These are phyloP conservation scores for Tauraco erythrolophus DNA, from an alignment of 2,113 vertebrate genomes.

Conservation along the genomic window DNA sequence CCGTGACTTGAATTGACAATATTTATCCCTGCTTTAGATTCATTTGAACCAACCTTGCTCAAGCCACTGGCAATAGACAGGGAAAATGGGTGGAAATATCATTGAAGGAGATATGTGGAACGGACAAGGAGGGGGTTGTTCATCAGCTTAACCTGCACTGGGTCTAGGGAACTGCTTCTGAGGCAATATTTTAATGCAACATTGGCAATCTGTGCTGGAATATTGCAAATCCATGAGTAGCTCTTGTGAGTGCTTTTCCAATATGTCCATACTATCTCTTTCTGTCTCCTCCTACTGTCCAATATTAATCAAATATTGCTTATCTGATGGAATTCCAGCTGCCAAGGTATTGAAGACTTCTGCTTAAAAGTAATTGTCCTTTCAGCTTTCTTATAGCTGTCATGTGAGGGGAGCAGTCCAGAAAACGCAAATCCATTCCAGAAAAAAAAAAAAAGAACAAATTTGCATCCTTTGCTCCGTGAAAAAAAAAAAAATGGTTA, in stretches of 20 bases:
- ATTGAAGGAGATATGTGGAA: background rate
- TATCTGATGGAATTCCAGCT: conserved; percentile 41
- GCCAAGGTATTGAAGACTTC: conserved; percentile 9
- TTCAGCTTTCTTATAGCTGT: background rate
- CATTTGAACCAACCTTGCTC: background rate
- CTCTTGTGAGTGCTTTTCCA: conserved; percentile 46
- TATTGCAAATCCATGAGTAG: conserved; percentile 62
- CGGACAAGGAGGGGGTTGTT: background rate
- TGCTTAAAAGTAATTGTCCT: background rate
- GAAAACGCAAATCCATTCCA: background rate
- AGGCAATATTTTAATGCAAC: conserved; percentile 59
- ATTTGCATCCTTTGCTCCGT: background rate
- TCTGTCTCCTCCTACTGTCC: conserved; percentile 30
- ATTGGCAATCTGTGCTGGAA: conserved; percentile 33
- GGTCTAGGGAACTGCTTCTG: conserved; percentile 35
- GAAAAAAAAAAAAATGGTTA: background rate
- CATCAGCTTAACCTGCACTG: background rate
- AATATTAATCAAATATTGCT: conserved; percentile 62
- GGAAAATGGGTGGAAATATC: background rate
- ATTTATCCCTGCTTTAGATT: conserved; percentile 23
- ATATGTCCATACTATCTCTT: conserved; percentile 44
- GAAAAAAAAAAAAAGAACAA: background rate
- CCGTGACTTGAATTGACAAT: background rate
- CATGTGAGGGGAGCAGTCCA: accelerated
- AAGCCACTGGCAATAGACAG: background rate